phyloP scores from a whole-genome alignment of 2,888 invertebrate genomes.

The Prosapia bicincta region DNA sequence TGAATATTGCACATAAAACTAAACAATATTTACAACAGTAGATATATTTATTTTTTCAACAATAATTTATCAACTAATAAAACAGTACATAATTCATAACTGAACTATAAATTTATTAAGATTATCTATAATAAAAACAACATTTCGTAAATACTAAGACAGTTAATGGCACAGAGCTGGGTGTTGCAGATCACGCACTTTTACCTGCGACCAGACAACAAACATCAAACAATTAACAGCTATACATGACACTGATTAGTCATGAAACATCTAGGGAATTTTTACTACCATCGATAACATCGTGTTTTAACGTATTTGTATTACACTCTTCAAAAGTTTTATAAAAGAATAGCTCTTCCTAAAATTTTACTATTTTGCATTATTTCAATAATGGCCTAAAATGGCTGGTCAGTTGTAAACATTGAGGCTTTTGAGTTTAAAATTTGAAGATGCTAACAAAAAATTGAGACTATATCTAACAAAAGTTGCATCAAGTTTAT shows the following conservation, averaged over 20 bases:
- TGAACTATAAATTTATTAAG: not conserved
- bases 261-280: not conserved
- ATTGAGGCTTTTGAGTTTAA: not conserved
- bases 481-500: not conserved
- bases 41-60: not conserved
- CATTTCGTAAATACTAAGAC: not conserved
- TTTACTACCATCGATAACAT: slow-evolving; percentile 10
- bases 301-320: slow-evolving; percentile 14
- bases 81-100: not conserved
- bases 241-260: not conserved
- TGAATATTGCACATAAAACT: not conserved
- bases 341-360: slow-evolving; percentile 22
- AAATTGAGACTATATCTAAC: not conserved
- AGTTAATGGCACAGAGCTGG: not conserved
- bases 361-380: slow-evolving; percentile 19
- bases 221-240: not conserved
- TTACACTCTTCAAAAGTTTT: slow-evolving; percentile 6
- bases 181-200: not conserved
- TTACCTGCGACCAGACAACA: not conserved
- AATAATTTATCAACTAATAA: slow-evolving; percentile 2
- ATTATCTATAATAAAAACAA: not conserved
- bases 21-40: not conserved
- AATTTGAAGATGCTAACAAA: not conserved
- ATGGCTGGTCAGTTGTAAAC: slow-evolving; percentile 13
- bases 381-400: slow-evolving; percentile 14